Conservation (phyloP, 2,113 vertebrate species). For the Mystacornis crossleyi region DNA sequence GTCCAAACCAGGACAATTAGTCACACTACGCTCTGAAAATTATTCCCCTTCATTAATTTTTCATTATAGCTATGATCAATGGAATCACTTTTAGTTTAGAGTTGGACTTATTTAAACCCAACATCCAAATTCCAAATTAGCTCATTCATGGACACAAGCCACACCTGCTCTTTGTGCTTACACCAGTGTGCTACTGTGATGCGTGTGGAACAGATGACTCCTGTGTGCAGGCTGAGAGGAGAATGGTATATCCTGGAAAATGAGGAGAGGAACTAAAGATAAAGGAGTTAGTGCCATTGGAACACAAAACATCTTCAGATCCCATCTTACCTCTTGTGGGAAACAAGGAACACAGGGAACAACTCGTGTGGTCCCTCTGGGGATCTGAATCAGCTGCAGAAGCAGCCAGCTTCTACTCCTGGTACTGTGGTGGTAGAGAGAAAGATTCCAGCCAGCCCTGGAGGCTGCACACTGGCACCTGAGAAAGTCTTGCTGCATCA, state of each 20-base stretch:
- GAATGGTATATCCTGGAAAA: not conserved
- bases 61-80: not conserved
- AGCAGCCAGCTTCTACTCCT: not conserved
- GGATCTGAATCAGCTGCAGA: not conserved
- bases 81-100: not conserved
- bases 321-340: not conserved
- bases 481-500: not conserved
- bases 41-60: not conserved
- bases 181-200: not conserved
- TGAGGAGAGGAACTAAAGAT: not conserved
- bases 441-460: fast-evolving
- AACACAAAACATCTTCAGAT: not conserved
- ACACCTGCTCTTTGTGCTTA: not conserved
- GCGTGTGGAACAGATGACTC: not conserved
- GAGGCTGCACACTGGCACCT: fast-evolving
- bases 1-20: too few species aligned
- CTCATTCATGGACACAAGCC: not conserved
- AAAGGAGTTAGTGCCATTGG: not conserved
- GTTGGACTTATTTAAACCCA: not conserved
- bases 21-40: not conserved
- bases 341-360: not conserved
- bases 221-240: not conserved
- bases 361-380: not conserved
- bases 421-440: not conserved
- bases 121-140: not conserved